Base-by-base conservation (phyloP, 2,113 vertebrate species). In the Bos javanicus region DNA sequence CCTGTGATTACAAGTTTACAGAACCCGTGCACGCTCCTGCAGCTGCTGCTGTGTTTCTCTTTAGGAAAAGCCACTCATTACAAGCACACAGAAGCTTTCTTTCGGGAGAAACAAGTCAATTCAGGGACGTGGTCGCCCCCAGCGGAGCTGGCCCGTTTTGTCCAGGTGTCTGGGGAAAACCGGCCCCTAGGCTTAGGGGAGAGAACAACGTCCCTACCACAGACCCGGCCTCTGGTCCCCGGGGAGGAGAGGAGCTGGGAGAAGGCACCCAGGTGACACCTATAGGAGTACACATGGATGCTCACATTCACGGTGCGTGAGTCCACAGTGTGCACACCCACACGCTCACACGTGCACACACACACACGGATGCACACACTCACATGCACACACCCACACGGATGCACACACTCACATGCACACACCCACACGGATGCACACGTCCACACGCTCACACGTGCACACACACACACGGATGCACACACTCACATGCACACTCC, bases 1-100 rank as follows among this genome's bases (percentile, higher is more conserved):
- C 76, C 95, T 95, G 97, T 96, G 99, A 98, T 99, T 99, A 99
- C 98, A 99, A 98, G 98, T 97, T 96, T 97, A 91, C 97, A 98
- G 97, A 98, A 98, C 93, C 97, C 95, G 92, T 92, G 98, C 94
- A 85, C 71, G 94, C 98, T 98, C 93, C 98, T 95, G 90, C 93
- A 67, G 96, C 78, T 98, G 56, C 95, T 97, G 87, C 52, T 30
- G 74, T 26, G 67, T 80, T 98, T 98, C 97, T 98, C 97, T 97
- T 98, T 98, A 98, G 98, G 98, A 98, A 98, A 92, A 98, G 87
- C 98, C 97, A 96, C 98, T 98, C 98, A 93, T 97, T 98, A 95
- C 97, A 98, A 98, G 98, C 48, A 85, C 94, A 95, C 54, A 81
- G 36, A 0, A 0, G 87, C 57, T 43, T 96, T 95, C 96, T 78